Conservation (phyloP, 2,797 vertebrate genomes). For the Protonibea diacanthus region DNA sequence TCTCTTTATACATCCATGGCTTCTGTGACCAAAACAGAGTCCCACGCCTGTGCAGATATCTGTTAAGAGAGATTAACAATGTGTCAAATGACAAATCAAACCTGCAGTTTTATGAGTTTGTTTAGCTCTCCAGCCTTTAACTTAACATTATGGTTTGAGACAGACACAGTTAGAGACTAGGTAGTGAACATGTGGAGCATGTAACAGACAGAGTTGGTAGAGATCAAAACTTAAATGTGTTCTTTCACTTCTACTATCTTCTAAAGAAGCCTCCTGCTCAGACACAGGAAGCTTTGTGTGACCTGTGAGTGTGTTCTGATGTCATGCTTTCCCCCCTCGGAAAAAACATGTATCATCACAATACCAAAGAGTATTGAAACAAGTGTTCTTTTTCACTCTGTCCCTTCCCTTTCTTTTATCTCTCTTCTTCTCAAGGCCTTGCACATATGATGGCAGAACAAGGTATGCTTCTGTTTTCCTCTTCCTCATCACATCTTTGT, state of each 20-base stretch:
- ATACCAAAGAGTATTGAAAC: constrained; percentile 80
- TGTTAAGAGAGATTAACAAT: too few relatives aligned
- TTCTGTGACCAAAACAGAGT: too few relatives aligned
- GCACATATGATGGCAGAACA: constrained; percentile 98
- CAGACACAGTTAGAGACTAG: too few relatives aligned
- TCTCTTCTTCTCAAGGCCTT: constrained; percentile 87
- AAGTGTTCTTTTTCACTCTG: constrained; percentile 55
- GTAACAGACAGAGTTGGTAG: too few relatives aligned
- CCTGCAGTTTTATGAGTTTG: too few relatives aligned
- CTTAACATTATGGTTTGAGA: too few relatives aligned
- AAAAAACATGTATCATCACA: constrained; percentile 81
- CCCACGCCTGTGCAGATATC: too few relatives aligned
- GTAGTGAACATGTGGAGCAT: too few relatives aligned
- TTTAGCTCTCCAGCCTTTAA: too few relatives aligned
- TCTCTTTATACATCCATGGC: too few relatives aligned
- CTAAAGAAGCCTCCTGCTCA: constrained; percentile 68
- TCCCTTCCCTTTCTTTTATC: constrained; percentile 26
- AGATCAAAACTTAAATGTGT: background rate
- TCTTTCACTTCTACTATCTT: background rate
- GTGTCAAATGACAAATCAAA: too few relatives aligned
- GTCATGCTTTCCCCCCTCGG: constrained; percentile 77
- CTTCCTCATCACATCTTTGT: background rate
- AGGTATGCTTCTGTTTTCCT: constrained; percentile 85
- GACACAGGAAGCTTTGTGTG: constrained; percentile 68
- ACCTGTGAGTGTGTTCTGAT: constrained; percentile 64